Conservation (phyloP, 2,888 invertebrate species). For the Exephanes ischioxanthus region DNA sequence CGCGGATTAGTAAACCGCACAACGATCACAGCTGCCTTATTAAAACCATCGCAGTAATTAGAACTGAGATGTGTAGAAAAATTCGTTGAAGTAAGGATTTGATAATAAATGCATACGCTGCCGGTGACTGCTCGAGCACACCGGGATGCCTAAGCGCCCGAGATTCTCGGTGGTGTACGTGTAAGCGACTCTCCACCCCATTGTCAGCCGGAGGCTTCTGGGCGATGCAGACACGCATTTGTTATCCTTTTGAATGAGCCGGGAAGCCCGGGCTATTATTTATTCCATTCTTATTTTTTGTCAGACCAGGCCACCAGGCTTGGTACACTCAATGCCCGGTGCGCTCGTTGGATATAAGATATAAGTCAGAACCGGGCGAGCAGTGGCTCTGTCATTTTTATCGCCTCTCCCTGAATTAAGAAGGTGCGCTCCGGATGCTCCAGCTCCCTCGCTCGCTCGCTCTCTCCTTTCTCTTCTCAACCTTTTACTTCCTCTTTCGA, state of each 20-base stretch:
- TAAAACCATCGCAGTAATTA: conserved; percentile 30
- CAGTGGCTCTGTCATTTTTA: conserved; percentile 85
- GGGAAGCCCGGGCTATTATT: conserved; percentile 82
- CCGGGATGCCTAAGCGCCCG: conserved; percentile 42
- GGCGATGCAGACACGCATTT: conserved; percentile 83
- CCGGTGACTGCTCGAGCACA: conserved; percentile 53
- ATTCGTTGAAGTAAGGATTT: conserved; percentile 48
- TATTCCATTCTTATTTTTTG: conserved; percentile 84
- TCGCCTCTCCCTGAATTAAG: conserved; percentile 84
- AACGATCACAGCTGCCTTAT: conserved; percentile 14
- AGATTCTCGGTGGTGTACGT: conserved; percentile 68
- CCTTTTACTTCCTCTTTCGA: conserved; percentile 61
- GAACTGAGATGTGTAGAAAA: conserved; percentile 28
- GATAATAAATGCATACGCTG: conserved; percentile 51
- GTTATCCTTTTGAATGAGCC: conserved; percentile 84
- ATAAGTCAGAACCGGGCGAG: conserved; percentile 83
- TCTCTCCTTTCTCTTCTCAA: conserved; percentile 55
- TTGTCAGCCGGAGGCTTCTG: conserved; percentile 75
- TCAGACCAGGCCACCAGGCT: conserved; percentile 74
- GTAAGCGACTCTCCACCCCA: conserved; percentile 83
- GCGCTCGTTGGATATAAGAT: conserved; percentile 77
- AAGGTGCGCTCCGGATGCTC: conserved; percentile 79
- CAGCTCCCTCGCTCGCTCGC: conserved; percentile 59
- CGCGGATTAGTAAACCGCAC: not conserved
- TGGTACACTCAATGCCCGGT: conserved; percentile 60